phyloP scores from a whole-genome alignment of 2,888 invertebrate genomes.

The Serripes groenlandicus region DNA sequence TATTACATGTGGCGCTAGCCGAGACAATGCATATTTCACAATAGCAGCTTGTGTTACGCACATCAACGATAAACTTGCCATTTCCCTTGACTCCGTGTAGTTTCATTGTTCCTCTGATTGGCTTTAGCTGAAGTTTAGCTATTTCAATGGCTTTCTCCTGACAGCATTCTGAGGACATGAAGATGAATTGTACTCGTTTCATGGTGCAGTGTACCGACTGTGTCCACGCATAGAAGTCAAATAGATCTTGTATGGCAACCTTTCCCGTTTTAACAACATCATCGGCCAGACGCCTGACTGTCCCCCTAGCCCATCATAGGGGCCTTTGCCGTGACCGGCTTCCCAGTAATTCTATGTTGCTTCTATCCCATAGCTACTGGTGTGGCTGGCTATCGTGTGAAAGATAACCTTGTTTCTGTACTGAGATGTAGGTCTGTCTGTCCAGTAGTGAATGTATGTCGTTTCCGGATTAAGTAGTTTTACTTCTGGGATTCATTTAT shows the following conservation, averaged over 20 bases:
- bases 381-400: conserved; percentile 8
- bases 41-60: no score
- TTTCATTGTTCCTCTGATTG: no score
- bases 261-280: conserved; percentile 13
- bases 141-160: no score
- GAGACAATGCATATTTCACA: no score
- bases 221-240: conserved; percentile 42
- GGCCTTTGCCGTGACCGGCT: conserved; percentile 47
- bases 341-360: conserved; percentile 61
- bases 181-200: no score
- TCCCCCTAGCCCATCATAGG: conserved; percentile 56
- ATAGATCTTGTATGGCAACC: conserved; percentile 19
- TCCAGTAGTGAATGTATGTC: conserved; percentile 23
- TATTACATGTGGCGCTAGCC: no score
- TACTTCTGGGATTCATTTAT: conserved; percentile 12
- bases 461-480: not conserved
- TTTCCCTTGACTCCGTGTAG: no score
- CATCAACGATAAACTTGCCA: no score
- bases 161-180: no score
- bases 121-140: no score
- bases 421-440: conserved; percentile 25
- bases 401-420: conserved; percentile 22
- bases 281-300: conserved; percentile 45
- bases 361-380: not conserved
- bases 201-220: no score